Base-by-base conservation (phyloP, 2,797 vertebrate species). In the Myiothlypis coronata region DNA sequence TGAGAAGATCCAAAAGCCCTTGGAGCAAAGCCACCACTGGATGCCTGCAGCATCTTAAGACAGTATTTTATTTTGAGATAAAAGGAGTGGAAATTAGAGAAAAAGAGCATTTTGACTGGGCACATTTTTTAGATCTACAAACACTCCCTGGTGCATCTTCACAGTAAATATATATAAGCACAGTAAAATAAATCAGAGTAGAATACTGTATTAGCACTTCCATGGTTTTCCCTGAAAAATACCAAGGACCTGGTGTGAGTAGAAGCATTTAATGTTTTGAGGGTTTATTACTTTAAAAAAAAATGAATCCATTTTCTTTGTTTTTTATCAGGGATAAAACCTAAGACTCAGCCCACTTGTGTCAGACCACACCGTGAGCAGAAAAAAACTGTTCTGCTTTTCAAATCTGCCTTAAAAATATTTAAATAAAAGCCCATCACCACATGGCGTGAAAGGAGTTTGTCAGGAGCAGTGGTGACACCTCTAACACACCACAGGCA, bases 361-460 rank as follows among this genome's bases (percentile, higher is more conserved):
- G 10, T 2, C 9, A 1, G 84, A 28, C 3, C 10, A 39, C 6
- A 32, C 0, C 2, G 3, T 0, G 0, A 70, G 20, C 22, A 65
- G 26, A 13, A 76, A 68, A 59, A 60, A 71, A 8, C 6, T 14
- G 5, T 37, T 82, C 28, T 27, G n/a, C 37, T 74, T 70, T 79
- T 49, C 44, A 9, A 55, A 43, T 28, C 34, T 30, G 14, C 55
- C 30, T 57, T 52, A 59, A 57, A 49, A 65, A 65, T 23, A 70
- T 1, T 43, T 5, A 60, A 71, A 85, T 22, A 59, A 50, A 74
- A 34, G 0, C 32, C n/a, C 57, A 88, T 7, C 30, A 71, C 9
- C 43, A 65, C 30, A 14, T 1, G 6, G n/a, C 22, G 28, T 2
- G 16, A 39, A 4, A 68, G 23, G 11, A 87, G 35, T 3, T 67